phyloP scores from a whole-genome alignment of 2,113 vertebrate genomes.

The Gracilinanus agilis region DNA sequence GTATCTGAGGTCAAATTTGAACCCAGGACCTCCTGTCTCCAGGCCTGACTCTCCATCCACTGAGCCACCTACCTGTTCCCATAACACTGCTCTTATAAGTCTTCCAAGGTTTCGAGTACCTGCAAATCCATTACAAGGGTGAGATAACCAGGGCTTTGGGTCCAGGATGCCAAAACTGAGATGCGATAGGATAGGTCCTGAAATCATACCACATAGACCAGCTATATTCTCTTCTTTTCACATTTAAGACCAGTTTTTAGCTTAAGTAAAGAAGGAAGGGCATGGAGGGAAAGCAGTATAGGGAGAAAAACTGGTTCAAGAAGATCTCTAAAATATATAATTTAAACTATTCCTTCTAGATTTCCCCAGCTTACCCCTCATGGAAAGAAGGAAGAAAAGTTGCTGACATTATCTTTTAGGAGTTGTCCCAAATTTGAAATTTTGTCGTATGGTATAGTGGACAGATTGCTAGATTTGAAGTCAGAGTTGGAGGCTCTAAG shows the following conservation, averaged over 20 bases:
- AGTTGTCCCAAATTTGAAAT: no score
- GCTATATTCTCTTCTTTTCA: not conserved
- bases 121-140: not conserved
- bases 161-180: not conserved
- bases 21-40: no score
- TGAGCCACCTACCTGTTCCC: no score
- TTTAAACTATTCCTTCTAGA: slow-evolving; percentile 14
- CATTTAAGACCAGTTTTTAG: not conserved
- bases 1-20: no score
- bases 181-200: not conserved
- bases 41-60: no score
- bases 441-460: not conserved
- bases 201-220: not conserved
- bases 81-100: not conserved
- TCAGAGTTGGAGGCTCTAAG: not conserved
- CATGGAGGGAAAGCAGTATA: not conserved
- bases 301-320: not conserved
- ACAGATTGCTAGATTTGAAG: not conserved
- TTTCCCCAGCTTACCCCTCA: not conserved
- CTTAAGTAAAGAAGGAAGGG: no score
- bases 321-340: slow-evolving; percentile 12
- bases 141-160: not conserved
- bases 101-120: not conserved
- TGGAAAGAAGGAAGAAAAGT: not conserved
- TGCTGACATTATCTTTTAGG: not conserved